phyloP scores from a whole-genome alignment of 2,888 invertebrate species.

The Sinopyrophorus schimmeli region DNA sequence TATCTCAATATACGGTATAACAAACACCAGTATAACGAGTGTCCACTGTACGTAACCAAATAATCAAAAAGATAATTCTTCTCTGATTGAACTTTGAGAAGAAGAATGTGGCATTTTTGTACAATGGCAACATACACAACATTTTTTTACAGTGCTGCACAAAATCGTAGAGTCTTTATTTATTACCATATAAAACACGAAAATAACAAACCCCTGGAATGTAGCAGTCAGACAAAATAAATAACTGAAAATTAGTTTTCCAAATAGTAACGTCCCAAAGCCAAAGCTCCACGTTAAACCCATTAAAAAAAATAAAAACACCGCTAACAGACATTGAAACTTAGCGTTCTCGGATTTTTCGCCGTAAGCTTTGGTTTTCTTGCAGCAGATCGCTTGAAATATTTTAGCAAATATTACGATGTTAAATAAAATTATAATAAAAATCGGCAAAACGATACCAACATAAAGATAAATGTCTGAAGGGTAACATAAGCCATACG shows the following conservation, averaged over 20 bases:
- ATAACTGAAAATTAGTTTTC: conserved; percentile 45
- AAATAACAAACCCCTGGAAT: conserved; percentile 60
- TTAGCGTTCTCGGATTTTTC: conserved; percentile 56
- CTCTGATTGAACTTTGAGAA: no score
- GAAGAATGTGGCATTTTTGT: no score
- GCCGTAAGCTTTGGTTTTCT: conserved; percentile 57
- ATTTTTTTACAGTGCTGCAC: conserved; percentile 48
- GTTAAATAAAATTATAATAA: conserved; percentile 58
- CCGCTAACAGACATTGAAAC: conserved; percentile 59
- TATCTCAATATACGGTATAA: no score
- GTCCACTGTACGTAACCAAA: no score
- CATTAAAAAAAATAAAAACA: conserved; percentile 61
- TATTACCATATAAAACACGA: conserved; percentile 60
- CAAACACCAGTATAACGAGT: no score
- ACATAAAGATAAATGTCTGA: conserved; percentile 57
- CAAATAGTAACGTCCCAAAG: conserved; percentile 51
- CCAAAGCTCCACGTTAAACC: conserved; percentile 64
- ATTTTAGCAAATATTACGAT: conserved; percentile 60
- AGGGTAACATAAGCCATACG: conserved; percentile 56
- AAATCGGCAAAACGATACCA: conserved; percentile 59
- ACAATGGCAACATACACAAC: no score
- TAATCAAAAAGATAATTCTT: no score
- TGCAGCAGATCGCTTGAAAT: conserved; percentile 55
- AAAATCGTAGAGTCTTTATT: conserved; percentile 60
- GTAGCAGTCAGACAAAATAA: conserved; percentile 58